A percentile compares a stretch with the other conserved stretches of the same genome.
These are phyloP conservation scores for Notamacropus eugenii DNA, from an alignment of 2,797 vertebrate genomes.

Conservation along the genomic window DNA sequence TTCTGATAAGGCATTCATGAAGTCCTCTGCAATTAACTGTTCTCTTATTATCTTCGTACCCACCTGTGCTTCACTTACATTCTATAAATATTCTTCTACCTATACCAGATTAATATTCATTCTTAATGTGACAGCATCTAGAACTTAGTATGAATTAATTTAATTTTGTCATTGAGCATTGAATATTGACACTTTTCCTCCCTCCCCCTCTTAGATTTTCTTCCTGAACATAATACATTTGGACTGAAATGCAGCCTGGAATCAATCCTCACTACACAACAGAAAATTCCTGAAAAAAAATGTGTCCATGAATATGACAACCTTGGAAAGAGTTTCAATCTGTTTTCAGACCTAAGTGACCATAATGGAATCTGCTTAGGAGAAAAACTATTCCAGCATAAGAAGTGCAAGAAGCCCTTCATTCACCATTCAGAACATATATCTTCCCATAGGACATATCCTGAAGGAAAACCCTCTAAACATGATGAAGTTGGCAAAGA, in stretches of 20 bases:
- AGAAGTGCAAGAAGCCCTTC: background rate
- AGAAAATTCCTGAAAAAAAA: background rate
- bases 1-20: background rate
- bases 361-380: background rate
- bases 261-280: background rate
- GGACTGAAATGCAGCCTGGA: background rate
- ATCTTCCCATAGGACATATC: background rate
- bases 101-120: background rate
- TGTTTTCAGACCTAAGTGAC: background rate
- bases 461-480: background rate
- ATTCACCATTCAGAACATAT: background rate
- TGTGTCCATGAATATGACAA: background rate
- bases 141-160: background rate
- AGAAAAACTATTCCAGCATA: background rate
- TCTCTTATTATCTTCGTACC: background rate
- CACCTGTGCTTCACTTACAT: background rate
- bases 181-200: background rate
- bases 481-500: background rate
- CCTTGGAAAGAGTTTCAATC: background rate
- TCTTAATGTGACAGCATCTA: background rate
- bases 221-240: background rate
- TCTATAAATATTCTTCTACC: background rate
- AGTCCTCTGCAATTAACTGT: background rate
- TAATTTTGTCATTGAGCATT: background rate
- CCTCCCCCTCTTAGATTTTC: background rate